Base-by-base conservation (phyloP, 2,888 invertebrate species). In the Drosophila mettleri region DNA sequence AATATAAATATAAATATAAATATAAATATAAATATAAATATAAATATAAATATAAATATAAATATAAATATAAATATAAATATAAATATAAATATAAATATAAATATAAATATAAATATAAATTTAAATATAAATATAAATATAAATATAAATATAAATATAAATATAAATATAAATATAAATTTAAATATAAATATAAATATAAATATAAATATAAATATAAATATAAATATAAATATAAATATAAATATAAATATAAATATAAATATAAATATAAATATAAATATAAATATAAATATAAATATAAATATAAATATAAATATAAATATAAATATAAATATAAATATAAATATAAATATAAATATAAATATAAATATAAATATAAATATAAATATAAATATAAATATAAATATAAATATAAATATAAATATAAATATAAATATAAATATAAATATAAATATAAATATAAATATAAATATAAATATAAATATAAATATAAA, bases 201-300 rank as follows among this genome's bases (percentile, higher is more conserved):
- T 36, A 16, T 36, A 36, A 16, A 36, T 36, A 36, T 18, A 38
- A 38, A 38, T 38, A 18, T 38, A 38, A 36, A 36, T 38, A 38
- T 38, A 18, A 38, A 38, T 38, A 18, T 18, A 38, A 38, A 36
- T 36, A 36, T 36, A 36, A 36, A 36, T 36, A 36, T 38, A 38
- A 16, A 38, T 38, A 18, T 18, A 38, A 16, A 38, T 38, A 38
- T 18, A 38, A 18, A 38, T 38, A 18, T 16, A 38, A 16, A 36
- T 36, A 36, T 36, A 36, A 33, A 33, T 36, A 36, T 36, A 36
- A 16, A 36, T 36, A 36, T 36, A 36, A 16, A 36, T 36, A 36
- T 36, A 36, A 16, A 36, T 36, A 36, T 36, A 36, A 16, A 36
- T 36, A 36, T 36, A 31, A 31, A 31, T 10, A 31, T 10, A 18